These are phyloP conservation scores for Crossocerus cetratus DNA, from an alignment of 2,888 invertebrate species.

Conservation along the genomic window DNA sequence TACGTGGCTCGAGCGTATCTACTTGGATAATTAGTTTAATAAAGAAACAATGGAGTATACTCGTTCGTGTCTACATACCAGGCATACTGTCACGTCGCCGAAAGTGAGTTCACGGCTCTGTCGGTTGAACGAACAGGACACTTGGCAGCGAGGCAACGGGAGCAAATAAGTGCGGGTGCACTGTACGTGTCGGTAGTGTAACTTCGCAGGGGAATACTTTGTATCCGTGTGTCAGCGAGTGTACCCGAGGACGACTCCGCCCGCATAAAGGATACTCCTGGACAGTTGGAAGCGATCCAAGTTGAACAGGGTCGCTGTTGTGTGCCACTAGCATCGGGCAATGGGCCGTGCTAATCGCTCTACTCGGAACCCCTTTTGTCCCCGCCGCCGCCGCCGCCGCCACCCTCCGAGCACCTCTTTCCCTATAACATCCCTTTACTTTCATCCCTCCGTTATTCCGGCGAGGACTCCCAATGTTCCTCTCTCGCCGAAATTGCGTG, in stretches of 20 bases:
- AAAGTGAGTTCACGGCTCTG: background rate
- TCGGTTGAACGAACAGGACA: background rate
- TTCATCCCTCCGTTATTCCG: conserved; percentile 35
- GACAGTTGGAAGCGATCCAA: conserved; percentile 71
- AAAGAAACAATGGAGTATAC: too few species aligned
- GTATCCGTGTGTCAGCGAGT: conserved; percentile 42
- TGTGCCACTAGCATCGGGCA: conserved; percentile 68
- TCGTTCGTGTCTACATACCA: background rate
- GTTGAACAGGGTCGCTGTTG: conserved; percentile 71
- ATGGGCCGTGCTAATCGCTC: conserved; percentile 75
- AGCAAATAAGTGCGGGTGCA: conserved; percentile 6
- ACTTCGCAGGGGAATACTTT: conserved; percentile 23
- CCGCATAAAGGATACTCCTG: conserved; percentile 64
- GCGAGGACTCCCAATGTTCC: conserved; percentile 49
- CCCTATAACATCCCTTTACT: conserved; percentile 33
- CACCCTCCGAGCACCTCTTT: conserved; percentile 33
- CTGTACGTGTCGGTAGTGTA: conserved; percentile 3
- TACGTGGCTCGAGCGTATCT: too few species aligned
- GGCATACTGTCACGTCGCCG: background rate
- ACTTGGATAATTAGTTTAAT: too few species aligned
- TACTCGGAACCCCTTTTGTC: conserved; percentile 65
- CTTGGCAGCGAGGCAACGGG: conserved; percentile 3
- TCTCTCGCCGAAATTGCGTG: conserved; percentile 64
- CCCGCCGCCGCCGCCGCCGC: conserved; percentile 33
- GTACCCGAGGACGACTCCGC: conserved; percentile 42